Conservation (phyloP, 2,113 vertebrate genomes). For the Toxostoma redivivum region DNA sequence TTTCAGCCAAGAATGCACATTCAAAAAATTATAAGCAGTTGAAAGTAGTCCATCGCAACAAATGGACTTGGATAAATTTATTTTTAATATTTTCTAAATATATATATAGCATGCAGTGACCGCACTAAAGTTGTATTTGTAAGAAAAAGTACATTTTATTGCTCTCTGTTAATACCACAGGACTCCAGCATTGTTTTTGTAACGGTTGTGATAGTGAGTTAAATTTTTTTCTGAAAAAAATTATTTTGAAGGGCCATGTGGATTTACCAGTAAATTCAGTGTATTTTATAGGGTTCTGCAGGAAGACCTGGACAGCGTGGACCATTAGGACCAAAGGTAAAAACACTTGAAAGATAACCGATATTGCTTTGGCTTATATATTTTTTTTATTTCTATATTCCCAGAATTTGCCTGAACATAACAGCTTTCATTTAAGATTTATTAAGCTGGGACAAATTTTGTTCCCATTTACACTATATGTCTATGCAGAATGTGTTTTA, state of each 20-base stretch:
- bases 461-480: background rate
- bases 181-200: background rate
- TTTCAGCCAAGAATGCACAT: background rate
- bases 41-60: background rate
- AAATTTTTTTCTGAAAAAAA: background rate
- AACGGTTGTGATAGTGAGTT: background rate
- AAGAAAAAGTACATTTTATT: background rate
- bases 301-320: slow-evolving; percentile 69
- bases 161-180: background rate
- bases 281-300: slow-evolving; percentile 17
- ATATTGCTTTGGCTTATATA: background rate
- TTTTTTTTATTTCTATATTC: background rate
- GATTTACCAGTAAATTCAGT: background rate
- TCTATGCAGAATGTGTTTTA: background rate
- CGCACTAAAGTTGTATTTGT: background rate
- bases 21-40: background rate
- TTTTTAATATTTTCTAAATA: background rate
- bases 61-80: background rate
- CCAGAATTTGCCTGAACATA: background rate
- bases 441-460: background rate
- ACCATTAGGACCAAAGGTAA: slow-evolving; percentile 72
- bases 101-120: background rate
- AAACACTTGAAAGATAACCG: background rate
- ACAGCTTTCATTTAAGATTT: background rate
- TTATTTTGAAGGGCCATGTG: background rate